A percentile compares a stretch with the other conserved stretches of the same genome.
Conservation (phyloP, 2,888 invertebrate genomes). For the Neoitamus cyanurus region DNA sequence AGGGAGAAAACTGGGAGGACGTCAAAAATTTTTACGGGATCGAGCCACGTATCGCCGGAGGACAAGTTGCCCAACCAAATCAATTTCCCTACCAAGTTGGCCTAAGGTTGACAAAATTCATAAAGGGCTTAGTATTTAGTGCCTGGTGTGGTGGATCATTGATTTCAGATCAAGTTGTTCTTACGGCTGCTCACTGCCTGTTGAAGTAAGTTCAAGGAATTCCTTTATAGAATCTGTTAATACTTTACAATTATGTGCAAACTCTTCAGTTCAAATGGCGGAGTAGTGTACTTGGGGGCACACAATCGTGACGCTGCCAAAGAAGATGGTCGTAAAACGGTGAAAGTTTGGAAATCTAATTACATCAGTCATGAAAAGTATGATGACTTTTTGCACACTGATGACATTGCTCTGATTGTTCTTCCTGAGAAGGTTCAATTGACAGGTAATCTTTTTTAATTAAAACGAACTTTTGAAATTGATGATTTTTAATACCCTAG, state of each 20-base stretch:
- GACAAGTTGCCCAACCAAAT: slow-evolving; percentile 48
- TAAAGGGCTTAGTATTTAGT: background rate
- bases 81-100: slow-evolving; percentile 52
- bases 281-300: slow-evolving; percentile 33
- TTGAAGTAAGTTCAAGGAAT: background rate
- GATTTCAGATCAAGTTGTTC: slow-evolving; percentile 33
- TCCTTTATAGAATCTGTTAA: background rate
- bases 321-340: slow-evolving; percentile 24
- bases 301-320: slow-evolving; percentile 23
- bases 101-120: background rate
- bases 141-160: slow-evolving; percentile 49
- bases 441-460: slow-evolving; percentile 57
- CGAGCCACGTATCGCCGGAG: slow-evolving; percentile 47
- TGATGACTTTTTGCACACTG: slow-evolving; percentile 61
- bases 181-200: slow-evolving; percentile 49
- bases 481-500: background rate
- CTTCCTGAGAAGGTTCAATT: slow-evolving; percentile 61
- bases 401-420: slow-evolving; percentile 63
- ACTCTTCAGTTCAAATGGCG: slow-evolving; percentile 20
- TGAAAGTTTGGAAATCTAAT: slow-evolving; percentile 33
- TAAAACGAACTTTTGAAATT: background rate
- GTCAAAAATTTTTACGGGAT: background rate
- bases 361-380: slow-evolving; percentile 63
- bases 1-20: background rate
- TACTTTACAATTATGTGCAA: background rate